Percentiles rank a stretch among this genome's conserved stretches.
phyloP scores from a whole-genome alignment of 92 coral and sea anemone genomes.

The Nematostella vectensis region DNA sequence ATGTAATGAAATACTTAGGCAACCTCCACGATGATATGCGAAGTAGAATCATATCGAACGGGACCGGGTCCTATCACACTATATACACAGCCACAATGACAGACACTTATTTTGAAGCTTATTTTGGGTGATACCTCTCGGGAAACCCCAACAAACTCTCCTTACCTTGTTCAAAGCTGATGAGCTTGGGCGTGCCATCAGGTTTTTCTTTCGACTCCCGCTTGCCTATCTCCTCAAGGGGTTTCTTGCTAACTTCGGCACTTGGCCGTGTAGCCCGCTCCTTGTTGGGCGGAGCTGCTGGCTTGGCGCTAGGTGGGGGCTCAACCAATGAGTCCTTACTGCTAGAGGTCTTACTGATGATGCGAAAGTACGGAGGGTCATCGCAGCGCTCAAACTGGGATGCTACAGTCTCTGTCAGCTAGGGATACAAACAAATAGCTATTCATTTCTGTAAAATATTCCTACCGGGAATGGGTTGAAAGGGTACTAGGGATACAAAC shows the following conservation, averaged over 20 bases:
- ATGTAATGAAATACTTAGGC: background rate
- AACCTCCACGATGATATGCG: too few species aligned
- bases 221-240: conserved; percentile 15
- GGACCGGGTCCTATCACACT: too few species aligned
- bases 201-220: conserved; percentile 38
- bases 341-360: conserved; percentile 51
- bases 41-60: too few species aligned
- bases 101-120: too few species aligned
- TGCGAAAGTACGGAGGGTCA: conserved; percentile 79
- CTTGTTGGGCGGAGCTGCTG: conserved; percentile 11
- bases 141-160: background rate
- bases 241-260: conserved; percentile 8
- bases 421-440: background rate
- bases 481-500: conserved; percentile 28
- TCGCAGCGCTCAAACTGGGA: conserved; percentile 96
- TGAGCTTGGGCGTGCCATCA: conserved; percentile 36
- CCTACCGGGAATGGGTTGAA: too few species aligned
- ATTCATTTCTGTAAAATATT: background rate
- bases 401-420: conserved; percentile 96
- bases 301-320: conserved; percentile 10
- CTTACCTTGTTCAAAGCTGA: conserved; percentile 24
- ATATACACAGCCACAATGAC: too few species aligned
- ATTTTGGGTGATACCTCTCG: too few species aligned
- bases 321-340: conserved; percentile 78
- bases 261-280: background rate